Percentiles rank a stretch among this genome's conserved stretches.
These are phyloP conservation scores for Thalpophila matura DNA, from an alignment of 2,888 invertebrate species.

Conservation along the genomic window DNA sequence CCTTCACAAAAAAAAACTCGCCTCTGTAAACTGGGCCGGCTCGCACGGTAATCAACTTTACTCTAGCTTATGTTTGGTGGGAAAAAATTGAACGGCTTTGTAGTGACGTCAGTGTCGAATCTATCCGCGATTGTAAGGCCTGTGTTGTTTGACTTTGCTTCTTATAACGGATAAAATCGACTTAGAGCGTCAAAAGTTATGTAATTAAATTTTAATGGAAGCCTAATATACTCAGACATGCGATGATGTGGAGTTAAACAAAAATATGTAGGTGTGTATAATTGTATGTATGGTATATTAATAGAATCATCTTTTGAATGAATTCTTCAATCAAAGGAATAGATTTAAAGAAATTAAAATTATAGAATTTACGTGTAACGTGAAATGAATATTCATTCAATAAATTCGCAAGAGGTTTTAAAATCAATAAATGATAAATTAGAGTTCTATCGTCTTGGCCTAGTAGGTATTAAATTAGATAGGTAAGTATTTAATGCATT, in stretches of 20 bases:
- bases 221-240: too few relatives aligned
- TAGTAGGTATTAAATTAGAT: too few relatives aligned
- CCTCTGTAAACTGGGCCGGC: slow-evolving; percentile 62
- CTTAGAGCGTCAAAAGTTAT: neutral
- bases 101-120: slow-evolving; percentile 35
- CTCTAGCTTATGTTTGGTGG: slow-evolving; percentile 53
- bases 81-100: slow-evolving; percentile 60
- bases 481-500: too few relatives aligned
- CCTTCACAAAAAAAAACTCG: slow-evolving; percentile 70
- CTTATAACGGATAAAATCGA: neutral
- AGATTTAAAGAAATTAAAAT: too few relatives aligned
- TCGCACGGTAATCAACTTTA: slow-evolving; percentile 68
- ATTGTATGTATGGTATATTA: neutral
- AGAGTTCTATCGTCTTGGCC: too few relatives aligned
- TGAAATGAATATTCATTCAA: too few relatives aligned
- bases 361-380: too few relatives aligned
- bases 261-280: too few relatives aligned
- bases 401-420: too few relatives aligned
- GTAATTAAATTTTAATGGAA: slow-evolving; percentile 1
- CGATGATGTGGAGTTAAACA: neutral
- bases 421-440: too few relatives aligned
- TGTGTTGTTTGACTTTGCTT: slow-evolving; percentile 19
- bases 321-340: too few relatives aligned
- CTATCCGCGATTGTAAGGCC: slow-evolving; percentile 16
- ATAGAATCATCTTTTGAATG: too few relatives aligned